Conservation (phyloP, 2,888 invertebrate genomes). For the Drosophila birchii region DNA sequence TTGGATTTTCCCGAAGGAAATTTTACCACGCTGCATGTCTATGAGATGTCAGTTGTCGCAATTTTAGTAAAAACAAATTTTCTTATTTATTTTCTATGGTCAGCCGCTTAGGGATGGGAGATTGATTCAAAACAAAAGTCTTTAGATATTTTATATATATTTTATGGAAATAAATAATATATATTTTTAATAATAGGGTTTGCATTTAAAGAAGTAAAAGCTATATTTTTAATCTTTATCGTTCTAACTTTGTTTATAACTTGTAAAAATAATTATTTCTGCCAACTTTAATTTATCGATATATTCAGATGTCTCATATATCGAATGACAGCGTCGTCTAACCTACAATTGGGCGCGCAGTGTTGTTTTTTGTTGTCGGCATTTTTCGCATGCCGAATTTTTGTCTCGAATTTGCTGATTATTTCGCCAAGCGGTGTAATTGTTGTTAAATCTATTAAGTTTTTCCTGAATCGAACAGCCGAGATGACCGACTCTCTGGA, state of each 20-base stretch:
- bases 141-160: background rate
- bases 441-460: conserved; percentile 26
- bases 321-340: conserved; percentile 57
- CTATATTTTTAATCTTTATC: too few relatives aligned
- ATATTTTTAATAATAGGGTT: background rate
- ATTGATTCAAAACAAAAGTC: background rate
- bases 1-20: conserved; percentile 84
- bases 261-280: background rate
- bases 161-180: too few relatives aligned
- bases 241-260: background rate
- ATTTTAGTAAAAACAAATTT: background rate
- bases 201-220: background rate
- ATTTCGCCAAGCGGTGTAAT: conserved; percentile 48
- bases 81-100: background rate
- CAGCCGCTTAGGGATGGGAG: conserved; percentile 1
- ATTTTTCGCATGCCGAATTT: conserved; percentile 45
- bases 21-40: conserved; percentile 84
- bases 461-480: conserved; percentile 14
- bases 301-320: too few relatives aligned
- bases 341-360: conserved; percentile 75
- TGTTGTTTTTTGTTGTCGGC: conserved; percentile 43
- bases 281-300: background rate
- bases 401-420: background rate
- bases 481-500: conserved; percentile 92
- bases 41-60: too few relatives aligned